Conservation (phyloP, 1,140 invertebrate genomes). For the Drosophila chauvacae region DNA sequence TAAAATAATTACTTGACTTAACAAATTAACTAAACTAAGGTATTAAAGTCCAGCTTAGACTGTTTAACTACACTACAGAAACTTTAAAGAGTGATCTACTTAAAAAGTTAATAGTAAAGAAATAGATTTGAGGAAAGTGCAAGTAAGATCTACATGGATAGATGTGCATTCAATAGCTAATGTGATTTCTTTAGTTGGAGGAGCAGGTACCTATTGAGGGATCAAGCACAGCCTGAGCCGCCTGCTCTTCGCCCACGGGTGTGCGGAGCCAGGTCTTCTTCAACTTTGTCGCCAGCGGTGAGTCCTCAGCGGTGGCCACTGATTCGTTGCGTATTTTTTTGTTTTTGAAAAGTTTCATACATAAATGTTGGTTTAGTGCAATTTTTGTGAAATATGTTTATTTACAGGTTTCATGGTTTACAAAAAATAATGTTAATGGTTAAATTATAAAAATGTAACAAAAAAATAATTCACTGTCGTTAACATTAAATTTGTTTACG, state of each 20-base stretch:
- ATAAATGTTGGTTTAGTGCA: conserved; percentile 17
- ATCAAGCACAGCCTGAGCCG: conserved; percentile 87
- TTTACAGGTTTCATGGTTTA: conserved; percentile 59
- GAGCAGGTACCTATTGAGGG: conserved; percentile 86
- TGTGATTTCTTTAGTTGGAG: conserved; percentile 22
- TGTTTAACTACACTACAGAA: conserved; percentile 5
- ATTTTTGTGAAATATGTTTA: conserved; percentile 46
- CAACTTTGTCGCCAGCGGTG: conserved; percentile 88
- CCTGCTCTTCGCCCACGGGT: conserved; percentile 87
- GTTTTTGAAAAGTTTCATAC: conserved; percentile 10
- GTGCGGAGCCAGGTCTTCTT: conserved; percentile 89
- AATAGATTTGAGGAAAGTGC: neutral
- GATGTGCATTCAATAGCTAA: conserved; percentile 6
- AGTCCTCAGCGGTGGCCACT: conserved; percentile 88
- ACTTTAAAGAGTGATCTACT: neutral
- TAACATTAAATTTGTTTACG: neutral
- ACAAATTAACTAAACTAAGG: neutral
- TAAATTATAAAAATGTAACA: conserved; percentile 6
- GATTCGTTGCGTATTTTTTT: conserved; percentile 57
- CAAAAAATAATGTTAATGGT: conserved; percentile 14
- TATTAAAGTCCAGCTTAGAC: neutral
- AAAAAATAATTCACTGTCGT: conserved; percentile 42
- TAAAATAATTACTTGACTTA: neutral
- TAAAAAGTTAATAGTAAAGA: neutral
- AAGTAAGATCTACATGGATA: neutral